Percentiles rank a stretch among this genome's conserved stretches.
phyloP scores from a whole-genome alignment of 1,140 invertebrate species.

The Micrasema minimum region DNA sequence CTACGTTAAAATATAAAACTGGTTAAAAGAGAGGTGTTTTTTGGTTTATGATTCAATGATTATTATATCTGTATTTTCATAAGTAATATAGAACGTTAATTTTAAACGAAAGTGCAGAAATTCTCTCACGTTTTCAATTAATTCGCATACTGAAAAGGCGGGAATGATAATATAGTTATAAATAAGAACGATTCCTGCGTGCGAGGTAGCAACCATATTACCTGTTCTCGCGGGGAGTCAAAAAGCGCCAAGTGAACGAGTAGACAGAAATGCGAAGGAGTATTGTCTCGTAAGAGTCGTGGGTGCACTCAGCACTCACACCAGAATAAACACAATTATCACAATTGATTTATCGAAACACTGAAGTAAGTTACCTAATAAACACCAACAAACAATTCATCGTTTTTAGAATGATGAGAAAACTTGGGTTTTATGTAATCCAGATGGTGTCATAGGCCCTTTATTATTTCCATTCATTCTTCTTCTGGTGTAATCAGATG shows the following conservation, averaged over 20 bases:
- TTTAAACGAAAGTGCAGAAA: not conserved
- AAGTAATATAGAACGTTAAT: too few relatives aligned
- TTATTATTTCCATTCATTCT: too few relatives aligned
- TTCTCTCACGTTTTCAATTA: constrained; percentile 19
- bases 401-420: constrained; percentile 1
- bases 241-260: constrained; percentile 9
- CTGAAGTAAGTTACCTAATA: constrained; percentile 14
- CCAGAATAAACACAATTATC: constrained; percentile 29
- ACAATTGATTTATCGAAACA: constrained; percentile 26
- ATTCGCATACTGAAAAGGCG: constrained; percentile 10
- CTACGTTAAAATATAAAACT: too few relatives aligned
- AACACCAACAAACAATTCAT: constrained; percentile 2
- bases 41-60: too few relatives aligned
- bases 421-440: not conserved
- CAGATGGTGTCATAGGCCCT: not conserved
- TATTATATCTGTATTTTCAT: too few relatives aligned
- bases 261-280: constrained; percentile 19
- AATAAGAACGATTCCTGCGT: constrained; percentile 5
- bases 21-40: too few relatives aligned
- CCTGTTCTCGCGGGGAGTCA: constrained; percentile 35
- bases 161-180: not conserved
- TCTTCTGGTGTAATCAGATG: too few relatives aligned
- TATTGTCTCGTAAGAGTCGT: constrained; percentile 10
- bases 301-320: not conserved
- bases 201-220: constrained; percentile 18